phyloP scores from a whole-genome alignment of 2,888 invertebrate genomes.

The Dinocampus coccinellae region DNA sequence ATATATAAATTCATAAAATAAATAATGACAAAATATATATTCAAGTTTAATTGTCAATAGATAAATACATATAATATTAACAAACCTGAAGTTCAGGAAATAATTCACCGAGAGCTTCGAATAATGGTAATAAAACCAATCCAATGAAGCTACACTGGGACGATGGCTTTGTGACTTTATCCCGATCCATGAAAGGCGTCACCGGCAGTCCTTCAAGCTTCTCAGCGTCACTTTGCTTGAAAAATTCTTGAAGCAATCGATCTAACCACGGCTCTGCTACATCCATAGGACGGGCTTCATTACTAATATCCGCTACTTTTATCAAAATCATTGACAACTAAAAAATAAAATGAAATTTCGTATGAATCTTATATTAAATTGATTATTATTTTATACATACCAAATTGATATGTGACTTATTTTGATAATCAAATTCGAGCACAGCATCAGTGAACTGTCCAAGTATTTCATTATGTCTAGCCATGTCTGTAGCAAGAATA shows the following conservation, averaged over 20 bases:
- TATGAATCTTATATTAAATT: too few relatives aligned
- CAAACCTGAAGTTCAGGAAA: slow-evolving; percentile 79
- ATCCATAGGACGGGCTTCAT: slow-evolving; percentile 85
- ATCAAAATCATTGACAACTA: slow-evolving; percentile 85
- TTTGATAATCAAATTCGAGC: slow-evolving; percentile 77
- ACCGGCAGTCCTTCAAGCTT: slow-evolving; percentile 86
- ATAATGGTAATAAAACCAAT: slow-evolving; percentile 82
- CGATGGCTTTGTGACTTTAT: slow-evolving; percentile 86
- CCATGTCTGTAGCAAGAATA: slow-evolving; percentile 84
- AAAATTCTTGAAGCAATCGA: slow-evolving; percentile 80
- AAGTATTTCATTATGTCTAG: slow-evolving; percentile 83
- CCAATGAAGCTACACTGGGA: slow-evolving; percentile 89
- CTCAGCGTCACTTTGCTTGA: slow-evolving; percentile 85
- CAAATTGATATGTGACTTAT: slow-evolving; percentile 80
- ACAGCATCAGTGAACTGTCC: slow-evolving; percentile 78
- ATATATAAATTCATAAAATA: slow-evolving; percentile 15
- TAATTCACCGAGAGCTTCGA: slow-evolving; percentile 82
- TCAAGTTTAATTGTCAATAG: neutral
- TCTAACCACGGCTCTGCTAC: slow-evolving; percentile 88
- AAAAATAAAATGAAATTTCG: slow-evolving; percentile 42
- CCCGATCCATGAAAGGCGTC: slow-evolving; percentile 89
- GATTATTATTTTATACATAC: slow-evolving; percentile 66
- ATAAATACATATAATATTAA: neutral
- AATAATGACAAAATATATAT: neutral
- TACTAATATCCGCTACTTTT: slow-evolving; percentile 87